Evolutionary conservation across 1,140 invertebrate species (phyloP).

Genomic region (Hycleus phaleratus): DNA sequence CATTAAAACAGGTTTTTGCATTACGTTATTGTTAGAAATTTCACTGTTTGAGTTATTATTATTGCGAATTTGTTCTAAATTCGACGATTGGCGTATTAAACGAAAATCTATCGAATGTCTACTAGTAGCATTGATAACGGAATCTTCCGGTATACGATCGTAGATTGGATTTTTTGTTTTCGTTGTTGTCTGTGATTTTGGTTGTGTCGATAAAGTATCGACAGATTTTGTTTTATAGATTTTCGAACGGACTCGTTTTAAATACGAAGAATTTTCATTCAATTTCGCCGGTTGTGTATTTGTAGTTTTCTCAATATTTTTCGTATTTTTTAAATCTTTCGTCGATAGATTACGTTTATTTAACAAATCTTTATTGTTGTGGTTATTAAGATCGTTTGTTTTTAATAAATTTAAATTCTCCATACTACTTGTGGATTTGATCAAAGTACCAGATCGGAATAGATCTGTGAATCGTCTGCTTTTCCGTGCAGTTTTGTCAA

Average conservation of each 20-base stretch:
- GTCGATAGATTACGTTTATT: not conserved
- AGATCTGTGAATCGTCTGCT: conserved; percentile 34
- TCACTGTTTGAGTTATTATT: conserved; percentile 13
- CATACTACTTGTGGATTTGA: conserved; percentile 9
- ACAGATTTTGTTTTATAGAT: conserved; percentile 38
- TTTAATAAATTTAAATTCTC: conserved; percentile 6
- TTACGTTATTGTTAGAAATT: conserved; percentile 17
- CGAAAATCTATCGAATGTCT: conserved; percentile 29
- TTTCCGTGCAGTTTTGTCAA: conserved; percentile 31
- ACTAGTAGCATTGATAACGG: conserved; percentile 12
- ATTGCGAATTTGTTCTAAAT: conserved; percentile 32
- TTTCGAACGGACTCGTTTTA: conserved; percentile 37
- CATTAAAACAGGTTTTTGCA: conserved; percentile 31
- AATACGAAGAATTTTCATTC: conserved; percentile 30
- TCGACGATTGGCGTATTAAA: conserved; percentile 36
- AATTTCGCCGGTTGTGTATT: conserved; percentile 6
- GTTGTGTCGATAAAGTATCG: conserved; percentile 26
- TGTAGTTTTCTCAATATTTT: not conserved
- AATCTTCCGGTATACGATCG: conserved; percentile 30
- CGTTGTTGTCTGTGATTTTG: conserved; percentile 27
- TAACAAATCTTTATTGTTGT: conserved; percentile 2
- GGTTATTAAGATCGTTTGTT: not conserved
- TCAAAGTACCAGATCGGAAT: conserved; percentile 24
- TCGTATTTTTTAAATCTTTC: conserved; percentile 5
- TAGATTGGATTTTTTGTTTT: conserved; percentile 22